Conservation (phyloP, 2,113 vertebrate genomes). For the Oxyruncus cristatus region DNA sequence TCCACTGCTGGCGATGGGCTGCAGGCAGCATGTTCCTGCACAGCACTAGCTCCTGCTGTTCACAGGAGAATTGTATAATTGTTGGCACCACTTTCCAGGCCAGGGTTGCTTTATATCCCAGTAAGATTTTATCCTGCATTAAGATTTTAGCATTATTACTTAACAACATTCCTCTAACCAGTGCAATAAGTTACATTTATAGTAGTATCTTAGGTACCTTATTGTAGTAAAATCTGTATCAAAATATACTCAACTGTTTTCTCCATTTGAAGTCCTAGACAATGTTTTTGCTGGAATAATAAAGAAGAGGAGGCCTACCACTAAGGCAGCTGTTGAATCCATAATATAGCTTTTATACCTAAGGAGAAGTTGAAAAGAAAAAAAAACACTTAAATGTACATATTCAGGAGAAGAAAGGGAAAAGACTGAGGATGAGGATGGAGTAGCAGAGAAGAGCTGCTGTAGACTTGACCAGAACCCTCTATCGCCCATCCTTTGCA, state of each 20-base stretch:
- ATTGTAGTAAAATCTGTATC: neutral
- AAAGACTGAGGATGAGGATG: neutral
- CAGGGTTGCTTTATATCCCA: neutral
- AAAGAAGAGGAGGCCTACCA: slow-evolving; percentile 88
- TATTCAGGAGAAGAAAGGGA: neutral
- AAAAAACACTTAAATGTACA: neutral
- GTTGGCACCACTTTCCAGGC: neutral
- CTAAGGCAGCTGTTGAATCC: slow-evolving; percentile 87
- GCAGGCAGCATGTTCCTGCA: neutral
- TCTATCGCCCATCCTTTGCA: rapidly evolving
- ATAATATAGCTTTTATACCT: slow-evolving; percentile 81
- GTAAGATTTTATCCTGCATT: neutral
- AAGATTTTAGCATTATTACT: neutral
- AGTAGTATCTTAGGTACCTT: neutral
- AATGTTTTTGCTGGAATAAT: slow-evolving; percentile 82
- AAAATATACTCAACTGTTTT: slow-evolving; percentile 77
- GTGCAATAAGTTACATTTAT: neutral
- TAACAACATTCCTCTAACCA: neutral
- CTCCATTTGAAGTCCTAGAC: slow-evolving; percentile 72
- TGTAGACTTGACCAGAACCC: neutral
- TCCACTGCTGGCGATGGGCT: neutral
- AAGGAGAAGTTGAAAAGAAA: slow-evolving; percentile 29
- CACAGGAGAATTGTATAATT: neutral
- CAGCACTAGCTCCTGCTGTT: neutral
- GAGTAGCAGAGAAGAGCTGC: neutral